phyloP scores from a whole-genome alignment of 2,113 vertebrate genomes.

The Hippocampus guttulatus region DNA sequence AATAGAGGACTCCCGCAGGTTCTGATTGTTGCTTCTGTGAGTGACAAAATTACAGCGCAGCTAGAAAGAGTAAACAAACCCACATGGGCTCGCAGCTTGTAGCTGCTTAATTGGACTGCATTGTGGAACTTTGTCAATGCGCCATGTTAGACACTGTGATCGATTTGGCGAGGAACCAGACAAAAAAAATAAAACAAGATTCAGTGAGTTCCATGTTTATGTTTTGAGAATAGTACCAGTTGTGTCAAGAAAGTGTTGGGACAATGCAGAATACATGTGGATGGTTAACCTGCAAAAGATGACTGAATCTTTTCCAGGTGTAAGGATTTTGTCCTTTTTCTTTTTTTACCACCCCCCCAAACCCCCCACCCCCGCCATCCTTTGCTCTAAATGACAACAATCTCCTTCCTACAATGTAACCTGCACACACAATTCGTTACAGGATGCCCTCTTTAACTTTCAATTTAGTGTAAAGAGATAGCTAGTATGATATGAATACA shows the following conservation, averaged over 20 bases:
- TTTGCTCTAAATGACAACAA: too few species aligned
- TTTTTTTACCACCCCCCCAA: too few species aligned
- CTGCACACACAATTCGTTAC: too few species aligned
- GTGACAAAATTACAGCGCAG: constrained; percentile 10
- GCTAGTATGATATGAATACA: too few species aligned
- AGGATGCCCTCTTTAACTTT: too few species aligned
- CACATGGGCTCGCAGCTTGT: constrained; percentile 37
- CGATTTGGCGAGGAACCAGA: constrained; percentile 15
- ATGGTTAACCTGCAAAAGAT: not conserved
- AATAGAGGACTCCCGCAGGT: not conserved
- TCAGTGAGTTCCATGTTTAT: constrained; percentile 2
- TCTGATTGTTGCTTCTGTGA: not conserved
- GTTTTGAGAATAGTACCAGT: not conserved
- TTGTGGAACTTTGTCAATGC: constrained; percentile 34
- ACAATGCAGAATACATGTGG: not conserved
- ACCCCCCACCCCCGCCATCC: too few species aligned
- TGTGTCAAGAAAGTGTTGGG: not conserved
- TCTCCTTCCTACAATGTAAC: too few species aligned
- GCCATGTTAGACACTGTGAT: constrained; percentile 13
- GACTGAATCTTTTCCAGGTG: not conserved
- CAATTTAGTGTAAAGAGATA: too few species aligned
- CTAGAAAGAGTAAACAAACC: constrained; percentile 18
- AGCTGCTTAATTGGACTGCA: constrained; percentile 46
- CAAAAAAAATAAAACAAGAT: not conserved
- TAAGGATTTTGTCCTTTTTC: not conserved